Conservation (phyloP, 1,140 invertebrate genomes). For the Ptiloglossa arizonensis region DNA sequence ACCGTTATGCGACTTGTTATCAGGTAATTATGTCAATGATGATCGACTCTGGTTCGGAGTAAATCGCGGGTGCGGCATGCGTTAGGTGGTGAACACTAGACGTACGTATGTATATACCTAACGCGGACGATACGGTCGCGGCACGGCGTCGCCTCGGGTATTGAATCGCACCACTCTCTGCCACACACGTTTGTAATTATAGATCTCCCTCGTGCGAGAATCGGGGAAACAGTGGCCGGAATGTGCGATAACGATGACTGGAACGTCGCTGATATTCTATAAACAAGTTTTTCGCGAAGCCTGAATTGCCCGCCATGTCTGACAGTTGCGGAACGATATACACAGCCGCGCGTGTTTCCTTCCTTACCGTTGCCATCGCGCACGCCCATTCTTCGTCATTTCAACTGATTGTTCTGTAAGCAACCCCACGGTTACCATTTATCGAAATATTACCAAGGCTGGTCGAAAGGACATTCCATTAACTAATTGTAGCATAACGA, state of each 20-base stretch:
- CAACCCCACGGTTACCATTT: not conserved
- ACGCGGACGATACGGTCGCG: not conserved
- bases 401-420: slow-evolving; percentile 1
- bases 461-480: not conserved
- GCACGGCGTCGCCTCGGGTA: not conserved
- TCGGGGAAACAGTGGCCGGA: not conserved
- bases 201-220: slow-evolving; percentile 17
- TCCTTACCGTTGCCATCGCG: not conserved
- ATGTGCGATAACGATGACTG: slow-evolving; percentile 12
- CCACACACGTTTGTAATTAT: slow-evolving; percentile 25
- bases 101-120: not conserved
- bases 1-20: slow-evolving; percentile 5
- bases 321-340: slow-evolving; percentile 3
- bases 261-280: slow-evolving; percentile 16
- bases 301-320: not conserved
- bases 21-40: slow-evolving; percentile 10
- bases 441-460: not conserved
- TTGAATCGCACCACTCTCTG: not conserved
- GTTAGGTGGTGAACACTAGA: not conserved
- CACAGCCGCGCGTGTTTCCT: not conserved
- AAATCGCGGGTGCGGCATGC: not conserved
- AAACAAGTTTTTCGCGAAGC: slow-evolving; percentile 27
- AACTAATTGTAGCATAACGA: too few species aligned
- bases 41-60: not conserved
- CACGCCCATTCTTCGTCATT: not conserved